phyloP scores from a whole-genome alignment of 2,888 invertebrate species.

The Synanthedon formicaeformis region DNA sequence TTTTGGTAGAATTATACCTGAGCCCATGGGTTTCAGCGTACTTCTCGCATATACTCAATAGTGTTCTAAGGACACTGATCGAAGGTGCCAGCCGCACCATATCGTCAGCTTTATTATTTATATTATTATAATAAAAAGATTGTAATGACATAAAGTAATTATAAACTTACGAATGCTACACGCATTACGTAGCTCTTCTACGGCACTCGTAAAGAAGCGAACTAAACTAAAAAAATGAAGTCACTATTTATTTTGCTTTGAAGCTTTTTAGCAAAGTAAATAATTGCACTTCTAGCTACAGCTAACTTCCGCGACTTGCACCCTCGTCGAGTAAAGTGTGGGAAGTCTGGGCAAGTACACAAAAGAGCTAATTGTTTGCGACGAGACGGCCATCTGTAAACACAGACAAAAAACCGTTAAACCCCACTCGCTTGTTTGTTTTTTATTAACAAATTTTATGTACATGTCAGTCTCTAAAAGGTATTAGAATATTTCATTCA shows the following conservation, averaged over 20 bases:
- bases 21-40: too few species aligned
- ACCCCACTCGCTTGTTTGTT: constrained; percentile 23
- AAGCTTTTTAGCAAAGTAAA: neutral
- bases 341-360: constrained; percentile 39
- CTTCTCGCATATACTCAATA: too few species aligned
- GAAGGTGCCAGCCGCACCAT: too few species aligned
- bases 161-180: neutral
- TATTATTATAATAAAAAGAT: too few species aligned
- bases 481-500: too few species aligned
- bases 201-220: neutral
- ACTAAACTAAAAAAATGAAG: neutral
- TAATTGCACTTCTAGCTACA: neutral
- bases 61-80: too few species aligned
- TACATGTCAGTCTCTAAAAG: neutral
- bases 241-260: neutral
- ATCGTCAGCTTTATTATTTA: too few species aligned
- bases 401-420: constrained; percentile 24
- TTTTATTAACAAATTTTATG: constrained; percentile 20
- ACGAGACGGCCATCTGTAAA: constrained; percentile 36
- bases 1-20: too few species aligned
- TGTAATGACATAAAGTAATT: too few species aligned
- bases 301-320: constrained; percentile 10
- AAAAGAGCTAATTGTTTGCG: constrained; percentile 50
- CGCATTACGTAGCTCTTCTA: neutral
- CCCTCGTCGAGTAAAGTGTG: constrained; percentile 28